A percentile compares a stretch with the other conserved stretches of the same genome.
phyloP scores from a whole-genome alignment of 1,140 invertebrate species.

The Drepana arcuata region DNA sequence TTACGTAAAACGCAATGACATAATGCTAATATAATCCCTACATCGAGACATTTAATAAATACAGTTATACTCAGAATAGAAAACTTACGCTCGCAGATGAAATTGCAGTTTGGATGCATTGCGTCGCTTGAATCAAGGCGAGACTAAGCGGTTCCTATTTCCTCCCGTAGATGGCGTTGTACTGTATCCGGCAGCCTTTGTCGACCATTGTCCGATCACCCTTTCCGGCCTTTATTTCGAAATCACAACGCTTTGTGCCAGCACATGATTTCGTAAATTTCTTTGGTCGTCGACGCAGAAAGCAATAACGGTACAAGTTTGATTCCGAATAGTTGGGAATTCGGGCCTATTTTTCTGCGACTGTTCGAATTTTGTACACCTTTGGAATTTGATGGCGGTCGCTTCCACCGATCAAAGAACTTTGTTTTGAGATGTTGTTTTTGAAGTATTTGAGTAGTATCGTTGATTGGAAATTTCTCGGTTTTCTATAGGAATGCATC shows the following conservation, averaged over 20 bases:
- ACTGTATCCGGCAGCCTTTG: slow-evolving; percentile 27
- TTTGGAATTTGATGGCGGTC: slow-evolving; percentile 2
- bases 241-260: slow-evolving; percentile 29
- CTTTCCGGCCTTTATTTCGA: slow-evolving; percentile 48
- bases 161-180: slow-evolving; percentile 51
- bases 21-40: no score
- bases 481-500: no score
- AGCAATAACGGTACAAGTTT: slow-evolving; percentile 35
- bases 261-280: slow-evolving; percentile 40
- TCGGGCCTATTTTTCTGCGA: slow-evolving; percentile 5
- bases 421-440: neutral
- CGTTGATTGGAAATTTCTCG: no score
- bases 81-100: no score
- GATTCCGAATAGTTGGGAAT: slow-evolving; percentile 12
- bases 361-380: neutral
- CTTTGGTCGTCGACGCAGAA: slow-evolving; percentile 45
- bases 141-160: slow-evolving; percentile 52
- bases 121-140: slow-evolving; percentile 24
- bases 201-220: slow-evolving; percentile 21
- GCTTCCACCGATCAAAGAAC: neutral
- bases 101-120: slow-evolving; percentile 9
- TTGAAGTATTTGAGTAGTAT: no score
- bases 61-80: no score
- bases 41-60: no score
- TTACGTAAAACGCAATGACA: no score